These are phyloP conservation scores for Stenchaetothrips biformis DNA, from an alignment of 2,888 invertebrate genomes.

Conservation along the genomic window DNA sequence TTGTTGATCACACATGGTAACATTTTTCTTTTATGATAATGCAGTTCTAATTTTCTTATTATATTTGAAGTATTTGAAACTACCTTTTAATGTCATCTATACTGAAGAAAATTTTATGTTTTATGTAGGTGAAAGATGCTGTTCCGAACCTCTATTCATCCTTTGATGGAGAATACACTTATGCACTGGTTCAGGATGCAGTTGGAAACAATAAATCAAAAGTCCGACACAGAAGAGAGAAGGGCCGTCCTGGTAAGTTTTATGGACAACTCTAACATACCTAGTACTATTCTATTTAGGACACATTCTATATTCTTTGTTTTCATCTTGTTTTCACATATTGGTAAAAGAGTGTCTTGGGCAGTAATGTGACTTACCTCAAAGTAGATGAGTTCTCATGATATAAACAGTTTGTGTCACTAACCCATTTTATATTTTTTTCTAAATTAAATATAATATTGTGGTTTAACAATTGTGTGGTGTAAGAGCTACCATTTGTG, in stretches of 20 bases:
- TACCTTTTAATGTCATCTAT: constrained; percentile 25
- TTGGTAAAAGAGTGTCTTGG: background rate
- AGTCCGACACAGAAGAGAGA: constrained; percentile 58
- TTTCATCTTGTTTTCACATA: constrained; percentile 27
- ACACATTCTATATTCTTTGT: constrained; percentile 27
- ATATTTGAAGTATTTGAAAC: constrained; percentile 2
- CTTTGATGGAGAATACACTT: constrained; percentile 59
- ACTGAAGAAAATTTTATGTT: constrained; percentile 27
- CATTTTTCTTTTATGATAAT: background rate
- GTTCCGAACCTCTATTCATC: constrained; percentile 52
- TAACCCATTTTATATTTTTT: constrained; percentile 27
- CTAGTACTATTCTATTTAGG: constrained; percentile 33
- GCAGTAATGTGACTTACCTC: background rate
- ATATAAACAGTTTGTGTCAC: background rate
- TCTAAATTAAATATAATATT: constrained; percentile 12
- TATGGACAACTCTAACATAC: constrained; percentile 3
- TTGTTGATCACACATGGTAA: background rate
- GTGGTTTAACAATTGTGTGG: constrained; percentile 5
- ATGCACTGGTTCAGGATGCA: constrained; percentile 63
- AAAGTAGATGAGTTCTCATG: background rate
- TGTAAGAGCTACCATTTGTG: constrained; percentile 24
- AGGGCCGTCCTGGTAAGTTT: constrained; percentile 58
- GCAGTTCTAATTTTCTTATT: background rate
- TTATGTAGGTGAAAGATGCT: constrained; percentile 53
- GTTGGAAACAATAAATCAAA: constrained; percentile 55